phyloP scores from a whole-genome alignment of 2,888 invertebrate genomes.

The Bembecia ichneumoniformis region DNA sequence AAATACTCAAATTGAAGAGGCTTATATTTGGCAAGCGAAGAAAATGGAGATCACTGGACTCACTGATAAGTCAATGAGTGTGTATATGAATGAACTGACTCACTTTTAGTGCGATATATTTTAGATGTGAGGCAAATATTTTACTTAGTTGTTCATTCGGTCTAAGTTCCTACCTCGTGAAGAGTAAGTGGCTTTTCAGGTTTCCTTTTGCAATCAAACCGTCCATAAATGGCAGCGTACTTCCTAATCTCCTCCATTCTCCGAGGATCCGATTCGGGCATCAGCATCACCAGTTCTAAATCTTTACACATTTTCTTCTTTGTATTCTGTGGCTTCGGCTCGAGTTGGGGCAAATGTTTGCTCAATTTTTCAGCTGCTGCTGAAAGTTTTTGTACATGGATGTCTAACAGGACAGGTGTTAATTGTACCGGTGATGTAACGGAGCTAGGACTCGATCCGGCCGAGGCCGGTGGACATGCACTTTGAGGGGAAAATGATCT shows the following conservation, averaged over 20 bases:
- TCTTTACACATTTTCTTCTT: constrained; percentile 95
- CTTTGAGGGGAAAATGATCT: constrained; percentile 61
- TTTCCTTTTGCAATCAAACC: constrained; percentile 97
- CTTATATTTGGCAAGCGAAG: neutral
- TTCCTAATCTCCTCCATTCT: constrained; percentile 95
- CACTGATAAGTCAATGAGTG: too few species aligned
- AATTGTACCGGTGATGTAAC: constrained; percentile 76
- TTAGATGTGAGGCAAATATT: neutral
- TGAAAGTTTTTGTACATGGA: constrained; percentile 87
- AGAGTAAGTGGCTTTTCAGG: constrained; percentile 96
- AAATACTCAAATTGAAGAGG: too few species aligned
- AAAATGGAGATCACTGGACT: too few species aligned
- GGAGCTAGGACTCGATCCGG: constrained; percentile 73
- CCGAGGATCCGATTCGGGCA: constrained; percentile 89
- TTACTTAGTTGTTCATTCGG: too few species aligned
- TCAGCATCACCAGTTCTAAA: constrained; percentile 91
- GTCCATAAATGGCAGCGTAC: constrained; percentile 97
- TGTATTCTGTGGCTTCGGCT: constrained; percentile 90
- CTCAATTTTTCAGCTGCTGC: constrained; percentile 88
- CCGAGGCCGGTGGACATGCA: constrained; percentile 61
- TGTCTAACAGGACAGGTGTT: constrained; percentile 84
- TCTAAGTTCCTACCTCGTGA: constrained; percentile 80
- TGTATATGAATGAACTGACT: too few species aligned
- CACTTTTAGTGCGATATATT: too few species aligned
- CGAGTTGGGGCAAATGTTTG: constrained; percentile 85